Evolutionary conservation across 2,888 invertebrate species (phyloP), one percentile per base, ranked within the genome.

Genomic region (Metellina segmentata): DNA sequence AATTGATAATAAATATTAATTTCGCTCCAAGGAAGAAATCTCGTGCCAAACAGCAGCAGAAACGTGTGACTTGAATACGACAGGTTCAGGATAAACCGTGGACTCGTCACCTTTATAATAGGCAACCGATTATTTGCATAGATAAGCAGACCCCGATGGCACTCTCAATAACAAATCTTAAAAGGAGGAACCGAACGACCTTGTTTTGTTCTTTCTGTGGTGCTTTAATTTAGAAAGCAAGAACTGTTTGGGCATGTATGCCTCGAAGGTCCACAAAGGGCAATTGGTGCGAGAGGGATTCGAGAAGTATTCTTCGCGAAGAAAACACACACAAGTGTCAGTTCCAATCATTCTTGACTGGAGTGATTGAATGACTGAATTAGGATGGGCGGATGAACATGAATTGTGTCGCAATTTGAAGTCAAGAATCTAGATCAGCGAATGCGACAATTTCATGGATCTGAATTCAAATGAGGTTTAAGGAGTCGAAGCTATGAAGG

Each of bases 1-100:
- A 85, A 85, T 85, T 74, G 53, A 53, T 85, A 85, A 85, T 85
- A 74, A 85, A 85, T 85, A 75, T 85, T 85, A 61, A 85, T 85
- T 85, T 34, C 52, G 74, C 74, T 85, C 9, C 34, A n/a, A 75
- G 74, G 6, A 53, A 34, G 53, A 74, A 75, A 85, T 81, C 69
- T 61, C 61, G 13, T 13, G 79, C 53, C 34, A 61, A 61, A 16
- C 69, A 81, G 49, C 81, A 51, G 53, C 61, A 79, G 34, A n/a
- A 61, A 82, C 69, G 71, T 75, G 85, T 75, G 85, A 85, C 85
- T 74, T 48, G 85, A 20, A 85, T 81, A 81, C n/a, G 52, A 51
- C 78, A 61, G 61, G 13, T 61, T 0, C 16, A 34, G 34, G 4
- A 34, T 34, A 34, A 70, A 51, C 82, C 82, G 74, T 75, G 53